These are phyloP conservation scores for Dynastes maya DNA, from an alignment of 2,888 invertebrate genomes.

Conservation along the genomic window DNA sequence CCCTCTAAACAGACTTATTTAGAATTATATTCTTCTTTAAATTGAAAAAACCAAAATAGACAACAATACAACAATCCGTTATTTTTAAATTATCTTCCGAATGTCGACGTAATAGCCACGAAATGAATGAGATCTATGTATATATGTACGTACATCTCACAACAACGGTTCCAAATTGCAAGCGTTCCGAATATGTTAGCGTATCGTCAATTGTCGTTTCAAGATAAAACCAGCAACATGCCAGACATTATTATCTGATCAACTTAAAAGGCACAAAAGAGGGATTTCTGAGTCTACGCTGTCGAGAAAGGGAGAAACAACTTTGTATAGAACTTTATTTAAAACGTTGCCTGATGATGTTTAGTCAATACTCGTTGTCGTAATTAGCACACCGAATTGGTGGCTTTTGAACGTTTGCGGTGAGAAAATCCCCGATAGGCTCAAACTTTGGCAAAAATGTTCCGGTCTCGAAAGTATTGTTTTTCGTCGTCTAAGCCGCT, in stretches of 20 bases:
- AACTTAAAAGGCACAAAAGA: slow-evolving; percentile 12
- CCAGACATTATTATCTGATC: slow-evolving; percentile 23
- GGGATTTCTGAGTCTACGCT: slow-evolving; percentile 9
- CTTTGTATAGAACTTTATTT: neutral
- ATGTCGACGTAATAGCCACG: neutral
- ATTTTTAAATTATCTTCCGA: neutral
- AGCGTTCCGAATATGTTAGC: neutral
- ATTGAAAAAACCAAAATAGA: neutral
- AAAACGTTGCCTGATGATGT: neutral
- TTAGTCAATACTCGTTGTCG: slow-evolving; percentile 9
- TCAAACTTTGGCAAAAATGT: no score
- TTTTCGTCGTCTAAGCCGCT: no score
- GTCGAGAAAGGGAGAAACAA: neutral
- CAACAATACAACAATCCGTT: neutral
- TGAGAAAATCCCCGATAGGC: neutral
- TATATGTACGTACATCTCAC: neutral
- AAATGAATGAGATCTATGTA: neutral
- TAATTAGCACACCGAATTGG: slow-evolving; percentile 10
- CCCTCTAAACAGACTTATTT: no score
- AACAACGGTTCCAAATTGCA: slow-evolving; percentile 9
- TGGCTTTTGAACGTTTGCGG: neutral
- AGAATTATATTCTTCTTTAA: neutral
- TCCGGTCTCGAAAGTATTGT: no score
- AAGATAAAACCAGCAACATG: slow-evolving; percentile 14
- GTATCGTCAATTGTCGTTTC: slow-evolving; percentile 11